Conservation (phyloP, 2,113 vertebrate genomes). For the Xiphias gladius region DNA sequence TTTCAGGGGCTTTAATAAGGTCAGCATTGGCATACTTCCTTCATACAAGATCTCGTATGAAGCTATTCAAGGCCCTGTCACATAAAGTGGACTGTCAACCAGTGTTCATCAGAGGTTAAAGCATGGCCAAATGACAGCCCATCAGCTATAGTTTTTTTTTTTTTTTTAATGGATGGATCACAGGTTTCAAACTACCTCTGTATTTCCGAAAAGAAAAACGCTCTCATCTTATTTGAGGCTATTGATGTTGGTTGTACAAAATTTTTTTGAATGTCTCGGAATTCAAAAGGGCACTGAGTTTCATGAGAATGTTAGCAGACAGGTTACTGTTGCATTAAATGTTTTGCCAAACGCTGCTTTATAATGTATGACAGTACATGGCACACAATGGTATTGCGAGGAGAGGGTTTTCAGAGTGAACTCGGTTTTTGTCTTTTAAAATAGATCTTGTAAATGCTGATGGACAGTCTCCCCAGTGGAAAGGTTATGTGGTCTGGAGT, state of each 20-base stretch:
- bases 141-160: neutral
- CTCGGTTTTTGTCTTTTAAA: neutral
- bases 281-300: neutral
- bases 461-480: slow-evolving; percentile 21
- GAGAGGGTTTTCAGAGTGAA: slow-evolving; percentile 3
- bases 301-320: neutral
- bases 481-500: neutral
- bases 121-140: neutral
- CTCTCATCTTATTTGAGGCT: neutral
- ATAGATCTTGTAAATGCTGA: slow-evolving; percentile 12
- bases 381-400: neutral
- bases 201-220: neutral
- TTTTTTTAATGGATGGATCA: too few relatives aligned
- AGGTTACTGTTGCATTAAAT: slow-evolving; percentile 17
- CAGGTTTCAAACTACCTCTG: neutral
- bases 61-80: neutral
- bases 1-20: too few relatives aligned
- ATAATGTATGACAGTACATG: slow-evolving; percentile 28
- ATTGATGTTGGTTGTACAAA: neutral
- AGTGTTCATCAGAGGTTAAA: neutral
- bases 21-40: too few relatives aligned
- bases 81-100: neutral
- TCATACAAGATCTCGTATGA: neutral
- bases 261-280: neutral
- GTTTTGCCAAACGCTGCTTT: slow-evolving; percentile 27